These are phyloP conservation scores for Agonum fuliginosum DNA, from an alignment of 2,888 invertebrate species.

Conservation along the genomic window DNA sequence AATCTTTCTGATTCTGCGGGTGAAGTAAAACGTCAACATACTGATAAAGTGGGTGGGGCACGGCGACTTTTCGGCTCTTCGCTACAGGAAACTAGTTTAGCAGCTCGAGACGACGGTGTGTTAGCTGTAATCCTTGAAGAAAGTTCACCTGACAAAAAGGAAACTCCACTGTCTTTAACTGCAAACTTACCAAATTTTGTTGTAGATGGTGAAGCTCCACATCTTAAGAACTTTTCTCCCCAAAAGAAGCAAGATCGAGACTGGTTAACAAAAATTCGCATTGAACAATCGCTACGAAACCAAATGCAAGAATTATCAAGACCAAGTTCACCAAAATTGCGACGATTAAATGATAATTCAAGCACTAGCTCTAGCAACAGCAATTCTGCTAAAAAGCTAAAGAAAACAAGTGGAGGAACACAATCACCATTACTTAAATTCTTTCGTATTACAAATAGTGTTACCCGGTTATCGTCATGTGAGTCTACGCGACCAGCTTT, in stretches of 20 bases:
- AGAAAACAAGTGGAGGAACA: constrained; percentile 16
- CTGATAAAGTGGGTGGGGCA: constrained; percentile 68
- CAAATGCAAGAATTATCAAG: constrained; percentile 66
- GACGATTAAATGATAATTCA: constrained; percentile 63
- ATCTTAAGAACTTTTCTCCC: constrained; percentile 82
- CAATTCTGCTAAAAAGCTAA: constrained; percentile 56
- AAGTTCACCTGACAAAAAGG: constrained; percentile 61
- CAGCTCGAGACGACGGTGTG: constrained; percentile 60
- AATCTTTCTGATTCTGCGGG: neutral
- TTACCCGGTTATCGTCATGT: constrained; percentile 7
- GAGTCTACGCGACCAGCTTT: neutral
- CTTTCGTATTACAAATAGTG: constrained; percentile 67
- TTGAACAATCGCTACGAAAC: constrained; percentile 72
- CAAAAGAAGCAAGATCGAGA: constrained; percentile 80
- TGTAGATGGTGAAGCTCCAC: constrained; percentile 85
- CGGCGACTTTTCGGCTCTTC: constrained; percentile 72
- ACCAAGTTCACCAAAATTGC: constrained; percentile 67
- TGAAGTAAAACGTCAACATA: constrained; percentile 71
- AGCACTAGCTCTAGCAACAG: constrained; percentile 61
- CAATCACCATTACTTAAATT: constrained; percentile 66
- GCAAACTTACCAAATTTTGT: constrained; percentile 86
- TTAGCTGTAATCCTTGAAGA: constrained; percentile 67
- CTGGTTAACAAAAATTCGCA: constrained; percentile 82
- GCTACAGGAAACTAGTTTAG: constrained; percentile 63
- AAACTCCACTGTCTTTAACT: constrained; percentile 68